Conservation (phyloP, 2,888 invertebrate species). For the Acanthosepion lycidas region DNA sequence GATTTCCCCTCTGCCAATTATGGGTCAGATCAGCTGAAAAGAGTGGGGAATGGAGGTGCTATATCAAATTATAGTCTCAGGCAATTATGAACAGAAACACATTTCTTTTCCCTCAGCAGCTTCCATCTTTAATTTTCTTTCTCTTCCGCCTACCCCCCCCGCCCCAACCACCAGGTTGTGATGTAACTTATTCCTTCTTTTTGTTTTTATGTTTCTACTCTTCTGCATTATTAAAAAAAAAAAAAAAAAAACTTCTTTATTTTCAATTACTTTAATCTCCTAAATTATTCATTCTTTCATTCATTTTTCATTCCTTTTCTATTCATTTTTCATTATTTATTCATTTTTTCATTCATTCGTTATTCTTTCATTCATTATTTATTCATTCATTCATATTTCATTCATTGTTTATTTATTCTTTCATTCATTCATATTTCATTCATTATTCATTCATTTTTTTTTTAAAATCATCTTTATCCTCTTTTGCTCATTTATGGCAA, state of each 20-base stretch:
- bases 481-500: too few relatives aligned
- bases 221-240: neutral
- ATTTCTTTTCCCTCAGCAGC: neutral
- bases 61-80: neutral
- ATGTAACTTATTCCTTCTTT: too few relatives aligned
- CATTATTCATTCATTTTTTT: neutral
- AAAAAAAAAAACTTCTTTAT: neutral
- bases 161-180: too few relatives aligned
- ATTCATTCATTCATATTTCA: too few relatives aligned
- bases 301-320: too few relatives aligned
- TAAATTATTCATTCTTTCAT: neutral
- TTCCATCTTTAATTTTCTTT: neutral
- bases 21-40: neutral
- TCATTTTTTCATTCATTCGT: too few relatives aligned
- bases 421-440: too few relatives aligned
- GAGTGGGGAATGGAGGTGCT: neutral
- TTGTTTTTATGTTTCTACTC: too few relatives aligned
- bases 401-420: too few relatives aligned
- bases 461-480: neutral
- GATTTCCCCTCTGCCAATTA: neutral
- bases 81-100: constrained; percentile 11
- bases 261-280: neutral
- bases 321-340: too few relatives aligned
- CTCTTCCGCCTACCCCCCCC: neutral
- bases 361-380: neutral